Base-by-base conservation (phyloP, 64 coral and sea anemone species). In the Montipora cactus region DNA sequence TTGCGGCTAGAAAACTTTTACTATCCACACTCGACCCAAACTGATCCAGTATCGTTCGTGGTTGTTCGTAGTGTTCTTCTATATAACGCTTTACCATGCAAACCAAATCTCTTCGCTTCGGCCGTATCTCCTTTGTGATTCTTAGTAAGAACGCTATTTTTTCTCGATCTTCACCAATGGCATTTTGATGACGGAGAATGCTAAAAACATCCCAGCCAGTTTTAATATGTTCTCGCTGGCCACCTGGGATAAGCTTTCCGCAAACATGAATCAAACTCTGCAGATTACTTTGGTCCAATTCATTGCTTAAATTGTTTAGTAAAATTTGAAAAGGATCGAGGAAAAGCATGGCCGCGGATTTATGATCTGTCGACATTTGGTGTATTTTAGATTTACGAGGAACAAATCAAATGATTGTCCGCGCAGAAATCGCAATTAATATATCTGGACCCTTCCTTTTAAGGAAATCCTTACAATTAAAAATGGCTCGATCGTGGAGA, bases 31-130 rank as follows among this genome's bases (percentile, higher is more conserved):
- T 75, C 11, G 37, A 75, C 15, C 88, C 82, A 3, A 89, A 12
- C n/a, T 80, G 74, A 4, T 76, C 15, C 19, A 77, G 21, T 49
- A 53, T 74, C 1, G 47, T 68, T 15, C 48, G 57, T 18, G 59
- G 4, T 18, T 87, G 49, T 3, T 76, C 69, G 46, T 75, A 92
- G 23, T 80, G 21, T 13, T 66, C 3, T 52, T 81, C 57, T 87
- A 94, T 97, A 20, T 61, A 94, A 19, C 4, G 5, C 59, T 75
- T 90, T 1, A 98, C 93, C 47, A 77, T 97, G 16, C 18, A 13
- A 9, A 98, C 87, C 19, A 98, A 79, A 74, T 98, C 93, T 49
- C 49, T 92, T 45, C 93, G 88, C 4, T 84, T 83, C 8, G 95
- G 92, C 46, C 44, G 50, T 84, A 92, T 11, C 72, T 66, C 89